A percentile compares a stretch with the other conserved stretches of the same genome.
These are phyloP conservation scores for Hylia prasina DNA, from an alignment of 2,113 vertebrate genomes.

Conservation along the genomic window DNA sequence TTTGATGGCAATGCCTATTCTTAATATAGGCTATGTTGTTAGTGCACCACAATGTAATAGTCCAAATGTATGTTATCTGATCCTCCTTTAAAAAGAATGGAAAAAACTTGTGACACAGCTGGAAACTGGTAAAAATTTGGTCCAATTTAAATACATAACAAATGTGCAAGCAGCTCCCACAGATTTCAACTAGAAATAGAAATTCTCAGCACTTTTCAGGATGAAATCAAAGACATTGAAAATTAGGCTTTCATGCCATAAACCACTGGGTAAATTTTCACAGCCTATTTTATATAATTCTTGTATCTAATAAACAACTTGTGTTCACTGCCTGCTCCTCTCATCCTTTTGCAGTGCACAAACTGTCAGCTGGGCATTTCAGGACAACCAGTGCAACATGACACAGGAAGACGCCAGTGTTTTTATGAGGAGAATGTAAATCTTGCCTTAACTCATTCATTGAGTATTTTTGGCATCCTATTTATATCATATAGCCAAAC, in stretches of 20 bases:
- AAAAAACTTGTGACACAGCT: background rate
- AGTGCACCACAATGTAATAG: background rate
- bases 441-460: background rate
- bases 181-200: background rate
- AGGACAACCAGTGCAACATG: background rate
- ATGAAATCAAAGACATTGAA: background rate
- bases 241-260: background rate
- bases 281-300: background rate
- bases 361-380: background rate
- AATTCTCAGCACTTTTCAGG: conserved; percentile 2
- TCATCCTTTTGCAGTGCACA: background rate
- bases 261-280: background rate
- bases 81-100: background rate
- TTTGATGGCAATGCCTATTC: background rate
- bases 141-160: background rate
- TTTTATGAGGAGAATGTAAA: background rate
- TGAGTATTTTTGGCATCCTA: background rate
- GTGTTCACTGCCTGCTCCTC: background rate
- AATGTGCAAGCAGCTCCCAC: background rate
- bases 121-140: background rate
- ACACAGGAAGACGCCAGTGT: background rate
- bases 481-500: background rate
- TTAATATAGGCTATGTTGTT: background rate
- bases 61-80: background rate
- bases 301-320: background rate